Conservation (phyloP, 2,113 vertebrate species). For the Litocranius walleri region DNA sequence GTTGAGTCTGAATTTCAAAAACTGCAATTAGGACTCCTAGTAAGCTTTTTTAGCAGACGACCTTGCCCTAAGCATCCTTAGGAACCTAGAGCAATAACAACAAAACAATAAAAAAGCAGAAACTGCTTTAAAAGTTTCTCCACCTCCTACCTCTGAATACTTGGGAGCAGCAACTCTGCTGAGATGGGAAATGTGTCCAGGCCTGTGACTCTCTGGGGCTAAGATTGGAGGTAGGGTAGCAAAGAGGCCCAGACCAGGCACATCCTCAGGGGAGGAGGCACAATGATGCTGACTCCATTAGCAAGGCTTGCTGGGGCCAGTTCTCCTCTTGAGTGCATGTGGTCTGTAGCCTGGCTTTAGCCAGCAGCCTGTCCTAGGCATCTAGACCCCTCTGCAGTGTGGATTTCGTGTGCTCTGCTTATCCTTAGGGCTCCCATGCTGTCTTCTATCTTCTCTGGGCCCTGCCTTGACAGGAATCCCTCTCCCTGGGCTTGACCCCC, state of each 20-base stretch:
- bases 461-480: not conserved
- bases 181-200: not conserved
- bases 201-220: not conserved
- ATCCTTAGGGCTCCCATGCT: not conserved
- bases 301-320: not conserved
- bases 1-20: not conserved
- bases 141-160: not conserved
- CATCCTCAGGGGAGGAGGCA: not conserved
- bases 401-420: fast-evolving
- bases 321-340: not conserved
- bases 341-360: not conserved
- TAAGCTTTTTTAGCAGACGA: not conserved
- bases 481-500: fast-evolving
- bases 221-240: too few relatives aligned
- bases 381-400: not conserved
- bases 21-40: not conserved
- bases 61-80: not conserved
- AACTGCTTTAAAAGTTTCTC: not conserved
- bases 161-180: not conserved
- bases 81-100: not conserved
- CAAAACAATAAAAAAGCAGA: not conserved
- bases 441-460: not conserved
- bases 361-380: not conserved
- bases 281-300: not conserved
- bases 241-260: not conserved